Conservation (phyloP, 2,113 vertebrate genomes). For the Nesogale talazaci region DNA sequence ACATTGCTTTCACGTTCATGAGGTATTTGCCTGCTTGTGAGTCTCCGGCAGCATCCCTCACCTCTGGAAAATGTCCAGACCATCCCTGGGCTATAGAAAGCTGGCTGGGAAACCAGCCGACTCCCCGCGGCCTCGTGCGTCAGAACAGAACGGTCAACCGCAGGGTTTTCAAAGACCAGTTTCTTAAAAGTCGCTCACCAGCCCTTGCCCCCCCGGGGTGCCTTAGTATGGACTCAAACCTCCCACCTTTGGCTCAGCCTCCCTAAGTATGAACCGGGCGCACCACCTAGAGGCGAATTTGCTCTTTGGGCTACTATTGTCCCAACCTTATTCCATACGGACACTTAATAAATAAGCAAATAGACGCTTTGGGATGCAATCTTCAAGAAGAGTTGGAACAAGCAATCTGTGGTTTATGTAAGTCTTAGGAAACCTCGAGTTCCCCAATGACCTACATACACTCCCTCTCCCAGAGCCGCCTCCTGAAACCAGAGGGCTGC, state of each 20-base stretch:
- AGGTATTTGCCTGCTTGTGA: neutral
- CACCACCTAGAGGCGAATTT: neutral
- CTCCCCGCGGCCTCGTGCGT: neutral
- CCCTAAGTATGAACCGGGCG: neutral
- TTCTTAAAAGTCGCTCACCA: neutral
- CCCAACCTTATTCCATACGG: neutral
- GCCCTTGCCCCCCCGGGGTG: neutral
- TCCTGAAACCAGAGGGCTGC: neutral
- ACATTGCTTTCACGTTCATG: neutral
- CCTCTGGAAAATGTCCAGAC: neutral
- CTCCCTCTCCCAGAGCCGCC: neutral
- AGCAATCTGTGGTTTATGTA: neutral
- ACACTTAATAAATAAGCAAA: neutral
- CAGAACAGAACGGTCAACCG: neutral
- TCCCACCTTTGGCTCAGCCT: neutral
- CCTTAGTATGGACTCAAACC: neutral
- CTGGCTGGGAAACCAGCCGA: neutral
- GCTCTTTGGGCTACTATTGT: neutral
- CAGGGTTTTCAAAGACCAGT: neutral
- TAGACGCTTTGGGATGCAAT: neutral
- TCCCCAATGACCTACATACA: constrained; percentile 48
- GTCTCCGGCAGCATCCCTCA: neutral
- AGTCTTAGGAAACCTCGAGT: neutral
- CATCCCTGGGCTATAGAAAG: constrained; percentile 10
- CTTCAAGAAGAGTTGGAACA: constrained; percentile 6